phyloP scores from a whole-genome alignment of 2,888 invertebrate species.

The Eilema griseolum region DNA sequence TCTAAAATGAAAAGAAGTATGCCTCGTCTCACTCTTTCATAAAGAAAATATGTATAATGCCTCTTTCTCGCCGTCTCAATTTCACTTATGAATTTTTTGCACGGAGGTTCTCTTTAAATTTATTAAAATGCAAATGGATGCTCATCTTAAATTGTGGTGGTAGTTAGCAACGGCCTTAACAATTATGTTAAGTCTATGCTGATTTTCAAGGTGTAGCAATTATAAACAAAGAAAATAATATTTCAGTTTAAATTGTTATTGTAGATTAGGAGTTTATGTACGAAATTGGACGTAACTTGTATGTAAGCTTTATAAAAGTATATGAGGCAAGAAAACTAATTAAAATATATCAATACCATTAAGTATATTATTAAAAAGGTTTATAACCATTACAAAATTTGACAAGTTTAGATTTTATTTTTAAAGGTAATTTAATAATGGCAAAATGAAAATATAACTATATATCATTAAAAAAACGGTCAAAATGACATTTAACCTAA shows the following conservation, averaged over 20 bases:
- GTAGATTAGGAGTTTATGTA: neutral
- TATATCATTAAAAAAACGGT: too few species aligned
- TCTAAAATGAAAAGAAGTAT: constrained; percentile 65
- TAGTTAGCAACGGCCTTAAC: constrained; percentile 49
- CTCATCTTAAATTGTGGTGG: constrained; percentile 54
- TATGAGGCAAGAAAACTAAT: too few species aligned
- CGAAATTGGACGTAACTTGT: too few species aligned
- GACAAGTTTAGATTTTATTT: too few species aligned
- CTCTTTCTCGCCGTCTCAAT: constrained; percentile 70
- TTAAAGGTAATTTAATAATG: too few species aligned
- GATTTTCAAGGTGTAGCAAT: constrained; percentile 15
- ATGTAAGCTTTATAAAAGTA: too few species aligned
- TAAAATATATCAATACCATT: too few species aligned
- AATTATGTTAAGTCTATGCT: constrained; percentile 37
- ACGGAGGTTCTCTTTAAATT: constrained; percentile 72
- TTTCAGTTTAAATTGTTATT: neutral
- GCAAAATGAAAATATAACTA: too few species aligned
- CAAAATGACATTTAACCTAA: too few species aligned
- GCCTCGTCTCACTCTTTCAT: constrained; percentile 59
- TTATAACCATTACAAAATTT: too few species aligned
- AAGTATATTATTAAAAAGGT: too few species aligned
- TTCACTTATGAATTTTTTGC: constrained; percentile 75
- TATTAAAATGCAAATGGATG: constrained; percentile 74
- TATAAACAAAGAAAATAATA: constrained; percentile 1
- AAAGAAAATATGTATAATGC: constrained; percentile 49